Conservation (phyloP, 2,113 vertebrate genomes). For the Forbesichthys agassizii region DNA sequence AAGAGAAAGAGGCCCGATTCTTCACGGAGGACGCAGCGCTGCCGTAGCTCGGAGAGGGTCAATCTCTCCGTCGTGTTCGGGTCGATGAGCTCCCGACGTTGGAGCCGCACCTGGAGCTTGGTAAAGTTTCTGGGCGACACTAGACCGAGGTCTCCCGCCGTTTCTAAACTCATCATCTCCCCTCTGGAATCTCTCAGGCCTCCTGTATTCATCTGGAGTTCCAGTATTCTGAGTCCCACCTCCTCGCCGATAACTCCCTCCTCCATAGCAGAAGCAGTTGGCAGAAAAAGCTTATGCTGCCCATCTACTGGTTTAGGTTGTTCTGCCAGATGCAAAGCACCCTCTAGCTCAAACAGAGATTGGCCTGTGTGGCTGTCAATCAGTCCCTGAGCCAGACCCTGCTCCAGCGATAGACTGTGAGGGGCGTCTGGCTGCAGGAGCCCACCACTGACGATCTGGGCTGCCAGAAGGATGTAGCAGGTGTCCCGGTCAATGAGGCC, state of each 20-base stretch:
- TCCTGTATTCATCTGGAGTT: slow-evolving; percentile 81
- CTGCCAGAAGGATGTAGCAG: slow-evolving; percentile 84
- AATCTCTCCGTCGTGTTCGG: slow-evolving; percentile 90
- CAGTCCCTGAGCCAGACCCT: slow-evolving; percentile 77
- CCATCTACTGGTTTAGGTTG: slow-evolving; percentile 31
- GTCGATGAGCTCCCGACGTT: slow-evolving; percentile 83
- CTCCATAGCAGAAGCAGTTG: slow-evolving; percentile 79
- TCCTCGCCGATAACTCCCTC: slow-evolving; percentile 79
- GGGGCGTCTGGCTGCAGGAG: slow-evolving; percentile 82
- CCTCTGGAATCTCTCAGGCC: slow-evolving; percentile 66
- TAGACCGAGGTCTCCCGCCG: slow-evolving; percentile 72
- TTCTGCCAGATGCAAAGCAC: slow-evolving; percentile 70
- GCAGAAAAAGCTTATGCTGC: slow-evolving; percentile 59
- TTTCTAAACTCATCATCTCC: slow-evolving; percentile 74
- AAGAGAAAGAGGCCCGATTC: slow-evolving; percentile 84
- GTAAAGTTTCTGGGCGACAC: slow-evolving; percentile 66
- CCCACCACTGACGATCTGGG: slow-evolving; percentile 85
- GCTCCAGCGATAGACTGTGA: slow-evolving; percentile 80
- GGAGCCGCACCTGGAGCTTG: slow-evolving; percentile 74
- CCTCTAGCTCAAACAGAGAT: slow-evolving; percentile 78
- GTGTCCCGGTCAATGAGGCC: slow-evolving; percentile 97
- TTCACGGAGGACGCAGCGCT: slow-evolving; percentile 77
- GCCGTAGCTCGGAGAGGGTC: slow-evolving; percentile 77
- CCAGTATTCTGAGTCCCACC: slow-evolving; percentile 83
- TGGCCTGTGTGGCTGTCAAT: slow-evolving; percentile 75